Evolutionary conservation across 2,888 invertebrate genomes (phyloP).

Genomic region (Atherix ibis): DNA sequence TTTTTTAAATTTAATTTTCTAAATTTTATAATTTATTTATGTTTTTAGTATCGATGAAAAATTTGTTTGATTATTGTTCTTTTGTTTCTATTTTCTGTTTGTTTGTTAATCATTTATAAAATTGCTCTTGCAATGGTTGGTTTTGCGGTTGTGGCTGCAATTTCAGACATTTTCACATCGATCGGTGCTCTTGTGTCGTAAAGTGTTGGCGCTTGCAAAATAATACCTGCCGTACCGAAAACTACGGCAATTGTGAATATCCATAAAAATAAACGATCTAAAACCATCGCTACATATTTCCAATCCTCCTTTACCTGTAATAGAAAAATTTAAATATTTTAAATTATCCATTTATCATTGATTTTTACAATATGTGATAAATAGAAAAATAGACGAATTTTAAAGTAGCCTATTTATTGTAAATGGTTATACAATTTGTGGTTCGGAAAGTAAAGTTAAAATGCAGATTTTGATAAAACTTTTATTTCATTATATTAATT

Average conservation of each 20-base stretch:
- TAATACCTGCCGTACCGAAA: slow-evolving; percentile 86
- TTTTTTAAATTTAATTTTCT: no score
- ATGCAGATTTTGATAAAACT: no score
- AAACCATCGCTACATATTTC: slow-evolving; percentile 97
- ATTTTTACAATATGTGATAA: neutral
- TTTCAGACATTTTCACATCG: slow-evolving; percentile 76
- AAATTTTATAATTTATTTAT: no score
- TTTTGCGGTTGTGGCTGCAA: slow-evolving; percentile 76
- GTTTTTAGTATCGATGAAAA: no score
- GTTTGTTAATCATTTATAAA: no score
- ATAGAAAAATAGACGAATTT: slow-evolving; percentile 1
- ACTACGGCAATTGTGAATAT: slow-evolving; percentile 92
- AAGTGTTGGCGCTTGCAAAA: slow-evolving; percentile 84
- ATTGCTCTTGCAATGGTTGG: slow-evolving; percentile 40
- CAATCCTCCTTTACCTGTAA: slow-evolving; percentile 87
- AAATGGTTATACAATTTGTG: no score
- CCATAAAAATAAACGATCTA: slow-evolving; percentile 92
- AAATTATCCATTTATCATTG: neutral
- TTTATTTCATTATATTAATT: no score
- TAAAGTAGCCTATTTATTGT: no score
- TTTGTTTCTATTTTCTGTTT: no score
- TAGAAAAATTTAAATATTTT: neutral
- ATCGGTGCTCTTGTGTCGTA: slow-evolving; percentile 84
- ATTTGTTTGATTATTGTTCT: no score
- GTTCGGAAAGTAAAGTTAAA: no score